Base-by-base conservation (phyloP, 92 coral and sea anemone species). In the Paragorgia papillata region DNA sequence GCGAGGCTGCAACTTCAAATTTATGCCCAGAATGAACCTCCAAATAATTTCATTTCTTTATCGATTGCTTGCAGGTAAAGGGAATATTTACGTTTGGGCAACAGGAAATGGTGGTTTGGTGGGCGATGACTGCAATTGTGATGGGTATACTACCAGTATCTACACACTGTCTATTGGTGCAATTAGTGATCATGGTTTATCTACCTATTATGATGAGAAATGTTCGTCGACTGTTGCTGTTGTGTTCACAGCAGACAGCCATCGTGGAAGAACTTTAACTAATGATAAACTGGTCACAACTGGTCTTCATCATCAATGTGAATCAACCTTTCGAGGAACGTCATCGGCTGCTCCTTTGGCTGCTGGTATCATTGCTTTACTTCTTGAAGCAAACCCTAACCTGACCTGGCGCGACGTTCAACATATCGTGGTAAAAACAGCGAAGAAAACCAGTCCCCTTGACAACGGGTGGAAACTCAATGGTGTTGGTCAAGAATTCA, bases 331-430 rank as follows among this genome's bases (percentile, higher is more conserved):
- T 79, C 88, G 96, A 57, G 97, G 97, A 12, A 92, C 97, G 10
- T 92, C 97, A 1, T 92, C 97, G 0, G 97, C 97, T 9, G 97
- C 97, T 44, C 97, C 97, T 8, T 88, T 89, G 2, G 97, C 96
- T 5, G 89, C 97, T 14, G 97, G 96, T 7, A 91, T 92, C 56
- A 87, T 92, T 81, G 97, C 97, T 48, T 73, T 92, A 13, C 90
- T 92, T 54, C 84, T 92, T 7, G 87, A 92, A 78, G 97, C 97
- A 20, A 92, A 92, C 82, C 86, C 82, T 0, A 70, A 85, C 58
- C 89, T 92, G 25, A 88, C 89, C 24, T 92, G 97, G 97, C 88
- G 97, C 25, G 97, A 92, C 67, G 87, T 92, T 30, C 97, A 92
- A 77, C 97, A 92, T 69, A 83, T 92, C 66, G 90, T 92, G 18